Evolutionary conservation across 1,140 invertebrate genomes (phyloP), one percentile per base, ranked within the genome.

Genomic region (Elysia chlorotica): DNA sequence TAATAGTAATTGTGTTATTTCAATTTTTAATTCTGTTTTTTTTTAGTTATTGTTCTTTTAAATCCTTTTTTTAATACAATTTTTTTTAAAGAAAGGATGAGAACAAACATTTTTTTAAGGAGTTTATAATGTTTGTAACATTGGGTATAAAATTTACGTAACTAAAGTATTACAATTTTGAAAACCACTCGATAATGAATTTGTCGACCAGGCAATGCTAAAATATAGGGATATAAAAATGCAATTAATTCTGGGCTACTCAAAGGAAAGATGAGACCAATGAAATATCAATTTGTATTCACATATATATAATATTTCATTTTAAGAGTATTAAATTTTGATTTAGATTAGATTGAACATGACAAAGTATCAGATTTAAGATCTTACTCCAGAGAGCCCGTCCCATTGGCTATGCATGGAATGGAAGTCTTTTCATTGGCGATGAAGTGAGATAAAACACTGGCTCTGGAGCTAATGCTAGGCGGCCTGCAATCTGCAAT

Each of bases 401-500:
- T 65, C 41, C 76, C 76, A 30, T 17, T 38, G 4, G 79, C 79
- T 33, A 73, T 41, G 57, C 79, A 80, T 25, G 71, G 65, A 10
- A 80, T 37, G n/a, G 65, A 59, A 17, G 75, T 67, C 28, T 33
- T 31, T 54, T 76, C 75, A n/a, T 72, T 54, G 5, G 33, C 25
- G 21, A 73, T 74, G 73, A 72, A 79, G 28, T 53, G 69, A 0
- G 69, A 2, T n/a, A 62, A 63, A 38, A 63, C 63, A 23, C 28
- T n/a, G 5, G 73, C 59, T 48, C 68, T 59, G 17, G 23, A 48
- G 17, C 37, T 75, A 35, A 80, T 69, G n/a, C 69, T 53, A 36
- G 79, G 77, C 28, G 79, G 79, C 10, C 38, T 1, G 21, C 66
- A 68, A 33, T 61, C 73, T 74, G 66, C n/a, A n/a, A n/a, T n/a